Base-by-base conservation (phyloP, 2,113 vertebrate genomes). In the Cebidichthys violaceus region DNA sequence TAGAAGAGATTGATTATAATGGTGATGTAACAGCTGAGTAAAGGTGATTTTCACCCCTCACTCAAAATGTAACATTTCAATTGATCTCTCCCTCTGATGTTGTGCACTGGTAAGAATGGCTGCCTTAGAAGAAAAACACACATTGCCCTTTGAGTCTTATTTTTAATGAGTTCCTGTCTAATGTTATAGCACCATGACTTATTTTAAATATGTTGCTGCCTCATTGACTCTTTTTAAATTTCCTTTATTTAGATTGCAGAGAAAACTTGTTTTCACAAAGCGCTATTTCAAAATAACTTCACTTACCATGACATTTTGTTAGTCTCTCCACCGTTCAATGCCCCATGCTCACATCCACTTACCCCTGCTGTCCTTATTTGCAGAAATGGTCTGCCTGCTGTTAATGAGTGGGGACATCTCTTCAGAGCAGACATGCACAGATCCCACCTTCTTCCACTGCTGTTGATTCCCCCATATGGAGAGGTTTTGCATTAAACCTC, bases 351-450 rank as follows among this genome's bases (percentile, higher is more conserved):
- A 57, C 31, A 57, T 59, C n/a, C 50, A 50, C 29, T 31, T 35
- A 60, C 52, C 11, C n/a, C 66, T 35, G 52, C 39, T 10, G 61
- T 72, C 52, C 33, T 67, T 35, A 13, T 68, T 66, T 10, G 39
- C 67, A 81, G 41, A 70, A 59, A 57, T 24, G 24, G 47, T 59
- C 61, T 41, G 68, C 27, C 55, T 62, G 69, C 54, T 8, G 29
- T 66, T 77, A 81, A 81, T 72, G 33, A 81, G 61, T 68, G 41
- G 45, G 43, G 78, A 68, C 78, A 68, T 67, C 27, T 81, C 68
- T 61, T 81, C 79, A 62, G 75, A 83, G 61, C 11, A 55, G 9
- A 64, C 22, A 64, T 71, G 9, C 29, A 14, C 66, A 35, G 66
- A 65, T 20, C 20, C 39, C 6, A 59, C 17, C 27, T 29, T 72